Conservation (phyloP, 2,888 invertebrate species). For the Dynastes maya region DNA sequence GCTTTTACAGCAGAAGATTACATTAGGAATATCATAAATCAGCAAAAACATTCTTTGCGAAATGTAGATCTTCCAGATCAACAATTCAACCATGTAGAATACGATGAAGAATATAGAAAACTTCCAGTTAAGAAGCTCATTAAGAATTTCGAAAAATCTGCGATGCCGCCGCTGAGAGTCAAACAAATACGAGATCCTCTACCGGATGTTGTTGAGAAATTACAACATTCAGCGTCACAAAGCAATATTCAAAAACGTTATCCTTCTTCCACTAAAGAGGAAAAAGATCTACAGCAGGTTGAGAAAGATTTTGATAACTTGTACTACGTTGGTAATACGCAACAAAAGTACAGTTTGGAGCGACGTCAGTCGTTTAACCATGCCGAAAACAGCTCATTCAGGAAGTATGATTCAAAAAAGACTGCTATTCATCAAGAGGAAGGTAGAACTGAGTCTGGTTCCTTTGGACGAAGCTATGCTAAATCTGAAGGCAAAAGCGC, state of each 20-base stretch:
- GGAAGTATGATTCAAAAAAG: slow-evolving; percentile 62
- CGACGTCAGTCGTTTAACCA: slow-evolving; percentile 58
- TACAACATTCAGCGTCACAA: slow-evolving; percentile 50
- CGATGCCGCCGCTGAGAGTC: slow-evolving; percentile 73
- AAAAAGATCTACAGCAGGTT: slow-evolving; percentile 60
- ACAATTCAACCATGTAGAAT: slow-evolving; percentile 50
- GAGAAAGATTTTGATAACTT: slow-evolving; percentile 66
- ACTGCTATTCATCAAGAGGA: slow-evolving; percentile 39
- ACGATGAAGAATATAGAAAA: slow-evolving; percentile 67
- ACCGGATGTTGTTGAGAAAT: slow-evolving; percentile 64
- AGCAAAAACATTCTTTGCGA: slow-evolving; percentile 27
- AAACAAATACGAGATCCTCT: slow-evolving; percentile 71
- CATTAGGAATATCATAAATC: slow-evolving; percentile 8
- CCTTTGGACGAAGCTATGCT: background rate
- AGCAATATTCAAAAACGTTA: slow-evolving; percentile 34
- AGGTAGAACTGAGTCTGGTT: background rate
- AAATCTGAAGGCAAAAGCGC: background rate
- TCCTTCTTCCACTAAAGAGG: slow-evolving; percentile 27
- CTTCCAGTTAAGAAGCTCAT: slow-evolving; percentile 73
- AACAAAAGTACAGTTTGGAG: slow-evolving; percentile 62
- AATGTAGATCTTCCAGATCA: slow-evolving; percentile 28
- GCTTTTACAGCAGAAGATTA: slow-evolving; percentile 30
- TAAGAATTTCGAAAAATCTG: slow-evolving; percentile 77
- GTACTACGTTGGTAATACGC: slow-evolving; percentile 67
- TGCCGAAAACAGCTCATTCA: slow-evolving; percentile 68